Conservation (phyloP, 2,888 invertebrate species). For the Desoria tigrina region DNA sequence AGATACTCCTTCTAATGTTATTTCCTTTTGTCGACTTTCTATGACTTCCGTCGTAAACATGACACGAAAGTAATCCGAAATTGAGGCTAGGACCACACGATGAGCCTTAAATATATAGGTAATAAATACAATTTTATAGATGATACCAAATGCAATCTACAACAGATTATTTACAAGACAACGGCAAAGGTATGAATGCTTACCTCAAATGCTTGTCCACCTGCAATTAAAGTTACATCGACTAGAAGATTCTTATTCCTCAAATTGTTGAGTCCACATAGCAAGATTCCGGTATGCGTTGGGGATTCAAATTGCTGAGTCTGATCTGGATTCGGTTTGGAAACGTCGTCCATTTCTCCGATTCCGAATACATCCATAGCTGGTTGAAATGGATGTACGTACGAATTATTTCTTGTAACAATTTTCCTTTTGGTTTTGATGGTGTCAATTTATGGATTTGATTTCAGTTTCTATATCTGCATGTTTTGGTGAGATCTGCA, state of each 20-base stretch:
- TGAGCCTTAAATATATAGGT: conserved; percentile 62
- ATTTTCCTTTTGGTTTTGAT: too few species aligned
- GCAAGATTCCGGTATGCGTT: conserved; percentile 63
- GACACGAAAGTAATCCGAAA: conserved; percentile 73
- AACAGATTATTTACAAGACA: conserved; percentile 8
- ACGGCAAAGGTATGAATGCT: conserved; percentile 18
- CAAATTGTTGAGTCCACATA: conserved; percentile 66
- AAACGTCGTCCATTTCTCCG: conserved; percentile 43
- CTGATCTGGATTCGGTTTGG: conserved; percentile 40
- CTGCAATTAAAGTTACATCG: conserved; percentile 69
- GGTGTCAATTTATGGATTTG: too few species aligned
- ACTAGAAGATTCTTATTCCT: conserved; percentile 65
- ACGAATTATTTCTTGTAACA: too few species aligned
- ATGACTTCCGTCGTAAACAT: conserved; percentile 71
- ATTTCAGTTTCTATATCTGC: too few species aligned
- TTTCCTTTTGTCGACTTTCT: conserved; percentile 67
- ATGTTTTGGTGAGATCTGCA: too few species aligned
- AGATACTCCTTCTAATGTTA: conserved; percentile 67
- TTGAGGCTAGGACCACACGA: conserved; percentile 69
- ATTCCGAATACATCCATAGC: conserved; percentile 34
- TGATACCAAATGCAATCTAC: not conserved
- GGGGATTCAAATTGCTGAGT: conserved; percentile 62
- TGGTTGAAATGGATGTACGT: too few species aligned
- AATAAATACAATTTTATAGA: not conserved
- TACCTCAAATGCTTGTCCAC: conserved; percentile 65